A percentile compares a stretch with the other conserved stretches of the same genome.
Evolutionary conservation across 2,797 vertebrate species (phyloP).

Genomic region (Rhinatrema bivittatum): DNA sequence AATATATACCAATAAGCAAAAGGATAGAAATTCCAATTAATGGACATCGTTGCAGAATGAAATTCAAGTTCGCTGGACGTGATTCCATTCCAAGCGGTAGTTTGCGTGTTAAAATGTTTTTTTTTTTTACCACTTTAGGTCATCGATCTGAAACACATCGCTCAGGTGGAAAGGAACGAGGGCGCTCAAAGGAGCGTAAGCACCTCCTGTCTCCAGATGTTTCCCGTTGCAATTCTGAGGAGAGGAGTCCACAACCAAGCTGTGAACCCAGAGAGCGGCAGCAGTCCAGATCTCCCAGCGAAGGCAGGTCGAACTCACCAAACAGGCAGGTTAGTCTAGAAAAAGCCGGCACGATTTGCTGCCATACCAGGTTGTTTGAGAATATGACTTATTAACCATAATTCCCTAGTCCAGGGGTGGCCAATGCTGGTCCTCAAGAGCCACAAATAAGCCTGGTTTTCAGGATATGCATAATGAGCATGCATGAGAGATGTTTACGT

Average conservation of each 20-base stretch:
- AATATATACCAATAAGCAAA: too few relatives aligned
- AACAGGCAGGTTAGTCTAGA: constrained; percentile 64
- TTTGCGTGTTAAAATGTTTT: too few relatives aligned
- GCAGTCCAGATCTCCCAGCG: constrained; percentile 76
- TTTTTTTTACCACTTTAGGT: constrained; percentile 43
- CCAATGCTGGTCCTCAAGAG: too few relatives aligned
- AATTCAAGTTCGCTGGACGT: not conserved
- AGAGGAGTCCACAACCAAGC: constrained; percentile 68
- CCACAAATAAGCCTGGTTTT: too few relatives aligned
- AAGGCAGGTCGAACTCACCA: constrained; percentile 59
- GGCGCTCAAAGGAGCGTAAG: constrained; percentile 89
- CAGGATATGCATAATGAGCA: too few relatives aligned
- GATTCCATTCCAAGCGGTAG: not conserved
- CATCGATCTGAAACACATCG: constrained; percentile 75
- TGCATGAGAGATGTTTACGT: too few relatives aligned
- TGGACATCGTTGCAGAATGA: not conserved
- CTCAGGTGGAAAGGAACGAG: constrained; percentile 78
- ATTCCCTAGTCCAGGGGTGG: too few relatives aligned
- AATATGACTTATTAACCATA: too few relatives aligned
- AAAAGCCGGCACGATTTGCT: not conserved
- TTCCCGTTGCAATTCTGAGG: constrained; percentile 91
- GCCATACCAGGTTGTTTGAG: not conserved
- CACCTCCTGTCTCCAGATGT: constrained; percentile 90
- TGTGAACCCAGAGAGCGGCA: constrained; percentile 72
- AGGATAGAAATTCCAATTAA: too few relatives aligned